Evolutionary conservation across 2,888 invertebrate species (phyloP), one percentile per base, ranked within the genome.

Genomic region (Blera fallax): DNA sequence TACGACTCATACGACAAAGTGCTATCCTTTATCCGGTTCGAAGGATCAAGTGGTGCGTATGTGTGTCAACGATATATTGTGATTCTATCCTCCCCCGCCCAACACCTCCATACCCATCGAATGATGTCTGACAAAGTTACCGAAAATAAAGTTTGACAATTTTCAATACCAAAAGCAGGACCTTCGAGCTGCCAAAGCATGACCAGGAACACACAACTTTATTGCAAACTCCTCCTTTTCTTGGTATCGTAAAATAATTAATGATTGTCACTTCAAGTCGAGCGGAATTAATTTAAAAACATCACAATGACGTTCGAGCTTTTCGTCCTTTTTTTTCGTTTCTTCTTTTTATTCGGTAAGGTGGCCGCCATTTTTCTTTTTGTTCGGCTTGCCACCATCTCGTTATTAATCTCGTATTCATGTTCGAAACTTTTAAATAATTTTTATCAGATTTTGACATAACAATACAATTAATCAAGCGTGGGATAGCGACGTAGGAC

Each of bases 381-480:
- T 7, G 18, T n/a, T 2, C 6, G 64, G 18, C 8, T 5, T 11
- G 18, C 56, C 56, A 56, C 16, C 4, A 11, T 11, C 16, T 1
- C 4, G 52, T 40, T 62, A n/a, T 62, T 43, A 14, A 54, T 54
- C 27, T 18, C 21, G 40, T 2, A 10, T 29, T 40, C 14, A n/a
- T 29, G 40, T 37, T 60, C 8, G 69, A 6, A 56, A 56, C 34
- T 79, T 79, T 72, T 60, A 73, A 67, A 65, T 80, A 73, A 80
- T 80, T 60, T 34, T 65, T 73, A 73, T 60, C 80, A 79, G 48
- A 73, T 65, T 65, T 79, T 79, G 72, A 79, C 79, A 50, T 65
- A 45, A 40, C 70, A 73, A 34, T 43, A 40, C 60, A 73, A 80
- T 80, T 80, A 80, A 73, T 80, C 73, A 73, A 67, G 72, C 37